Evolutionary conservation across 1,140 invertebrate species (phyloP).

Genomic region (Zophobas atratus): DNA sequence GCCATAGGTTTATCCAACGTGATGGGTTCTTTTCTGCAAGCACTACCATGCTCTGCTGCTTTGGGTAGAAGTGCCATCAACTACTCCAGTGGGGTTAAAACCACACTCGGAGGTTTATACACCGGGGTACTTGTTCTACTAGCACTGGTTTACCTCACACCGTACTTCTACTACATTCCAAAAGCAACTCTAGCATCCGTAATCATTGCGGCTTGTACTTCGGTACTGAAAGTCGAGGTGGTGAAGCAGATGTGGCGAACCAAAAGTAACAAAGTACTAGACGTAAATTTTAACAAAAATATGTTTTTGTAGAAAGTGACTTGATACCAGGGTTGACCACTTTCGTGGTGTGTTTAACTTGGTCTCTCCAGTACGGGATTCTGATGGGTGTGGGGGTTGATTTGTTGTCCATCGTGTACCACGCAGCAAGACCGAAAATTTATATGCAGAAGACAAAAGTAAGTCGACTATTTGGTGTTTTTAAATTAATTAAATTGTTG

Average conservation of each 20-base stretch:
- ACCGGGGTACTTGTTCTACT: conserved; percentile 87
- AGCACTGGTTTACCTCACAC: conserved; percentile 85
- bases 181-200: conserved; percentile 85
- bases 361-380: conserved; percentile 92
- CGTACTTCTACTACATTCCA: conserved; percentile 88
- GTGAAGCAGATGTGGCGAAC: conserved; percentile 84
- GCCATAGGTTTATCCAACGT: conserved; percentile 88
- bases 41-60: conserved; percentile 89
- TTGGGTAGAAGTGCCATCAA: conserved; percentile 91
- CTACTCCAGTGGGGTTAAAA: conserved; percentile 90
- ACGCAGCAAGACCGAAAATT: conserved; percentile 90
- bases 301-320: conserved; percentile 82
- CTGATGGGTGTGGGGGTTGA: conserved; percentile 90
- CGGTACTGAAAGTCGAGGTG: conserved; percentile 87
- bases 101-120: conserved; percentile 88
- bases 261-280: conserved; percentile 73
- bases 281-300: conserved; percentile 1
- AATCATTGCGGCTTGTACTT: conserved; percentile 87
- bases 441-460: conserved; percentile 80
- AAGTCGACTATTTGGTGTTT: conserved; percentile 58
- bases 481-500: conserved; percentile 56
- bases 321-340: conserved; percentile 87
- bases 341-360: conserved; percentile 85
- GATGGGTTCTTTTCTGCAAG: conserved; percentile 88
- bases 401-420: conserved; percentile 90